Evolutionary conservation across 2,888 invertebrate genomes (phyloP).

Genomic region (Rhingia campestris): DNA sequence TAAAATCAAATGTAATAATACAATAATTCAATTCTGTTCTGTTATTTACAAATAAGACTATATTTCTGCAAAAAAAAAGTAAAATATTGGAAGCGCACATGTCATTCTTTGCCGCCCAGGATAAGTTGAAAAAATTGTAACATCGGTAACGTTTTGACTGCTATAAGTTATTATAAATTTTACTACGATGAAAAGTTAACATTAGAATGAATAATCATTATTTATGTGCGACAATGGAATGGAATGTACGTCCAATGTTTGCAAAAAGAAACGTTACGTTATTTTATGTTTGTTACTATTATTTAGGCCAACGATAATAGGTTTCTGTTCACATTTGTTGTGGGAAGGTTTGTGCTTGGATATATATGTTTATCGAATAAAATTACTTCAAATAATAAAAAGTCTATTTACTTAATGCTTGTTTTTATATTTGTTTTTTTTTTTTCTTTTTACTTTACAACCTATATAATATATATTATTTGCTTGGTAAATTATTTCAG

Average conservation of each 20-base stretch:
- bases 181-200: not conserved
- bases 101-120: constrained; percentile 8
- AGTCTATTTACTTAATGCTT: constrained; percentile 2
- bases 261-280: not conserved
- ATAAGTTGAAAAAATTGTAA: not conserved
- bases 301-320: constrained; percentile 8
- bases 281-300: not conserved
- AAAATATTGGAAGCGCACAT: constrained; percentile 20
- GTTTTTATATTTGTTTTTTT: constrained; percentile 22
- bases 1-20: constrained; percentile 42
- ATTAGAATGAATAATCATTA: not conserved
- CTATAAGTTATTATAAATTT: not conserved
- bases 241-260: constrained; percentile 14
- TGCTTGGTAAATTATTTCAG: constrained; percentile 41
- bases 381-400: constrained; percentile 62
- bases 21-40: constrained; percentile 36
- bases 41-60: constrained; percentile 61
- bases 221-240: not conserved
- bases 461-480: constrained; percentile 52
- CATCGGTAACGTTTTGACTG: not conserved
- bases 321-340: constrained; percentile 16
- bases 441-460: constrained; percentile 57
- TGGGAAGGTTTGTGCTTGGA: constrained; percentile 42
- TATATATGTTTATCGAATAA: constrained; percentile 45
- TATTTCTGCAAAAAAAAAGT: constrained; percentile 14